These are phyloP conservation scores for Pissodes strobi DNA, from an alignment of 1,140 invertebrate genomes.

Conservation along the genomic window DNA sequence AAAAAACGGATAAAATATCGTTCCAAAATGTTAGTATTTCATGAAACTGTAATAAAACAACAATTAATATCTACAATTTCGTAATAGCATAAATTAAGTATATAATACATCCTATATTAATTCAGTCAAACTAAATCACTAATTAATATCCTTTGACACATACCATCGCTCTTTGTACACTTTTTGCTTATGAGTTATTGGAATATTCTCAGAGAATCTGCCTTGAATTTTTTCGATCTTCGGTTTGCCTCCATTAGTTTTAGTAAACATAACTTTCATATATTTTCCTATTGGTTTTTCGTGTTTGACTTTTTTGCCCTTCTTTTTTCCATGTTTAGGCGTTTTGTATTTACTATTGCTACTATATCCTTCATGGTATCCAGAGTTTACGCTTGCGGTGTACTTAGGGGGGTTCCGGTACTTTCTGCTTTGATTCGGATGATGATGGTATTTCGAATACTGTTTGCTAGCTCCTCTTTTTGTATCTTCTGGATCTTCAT, in stretches of 20 bases:
- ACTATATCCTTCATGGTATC: slow-evolving; percentile 29
- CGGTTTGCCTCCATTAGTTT: slow-evolving; percentile 12
- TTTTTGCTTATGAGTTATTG: slow-evolving; percentile 47
- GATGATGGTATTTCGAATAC: slow-evolving; percentile 22
- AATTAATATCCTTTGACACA: slow-evolving; percentile 40
- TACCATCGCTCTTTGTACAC: slow-evolving; percentile 48
- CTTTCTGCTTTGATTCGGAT: slow-evolving; percentile 2
- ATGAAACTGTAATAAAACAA: no score
- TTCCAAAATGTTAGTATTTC: no score
- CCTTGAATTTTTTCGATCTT: slow-evolving; percentile 39
- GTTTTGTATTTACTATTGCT: slow-evolving; percentile 31
- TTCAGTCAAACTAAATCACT: no score
- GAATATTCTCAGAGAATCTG: slow-evolving; percentile 40
- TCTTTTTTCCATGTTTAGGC: slow-evolving; percentile 7
- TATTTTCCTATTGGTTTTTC: slow-evolving; percentile 10
- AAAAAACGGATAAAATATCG: no score
- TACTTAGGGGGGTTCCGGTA: not conserved
- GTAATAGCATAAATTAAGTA: no score
- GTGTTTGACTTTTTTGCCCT: slow-evolving; percentile 5
- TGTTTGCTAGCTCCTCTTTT: slow-evolving; percentile 25
- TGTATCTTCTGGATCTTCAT: slow-evolving; percentile 22
- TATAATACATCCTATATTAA: no score
- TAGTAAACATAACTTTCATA: slow-evolving; percentile 27
- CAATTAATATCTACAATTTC: no score
- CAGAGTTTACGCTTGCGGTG: no score